Base-by-base conservation (phyloP, 2,113 vertebrate genomes). In the Empidonax alnorum region DNA sequence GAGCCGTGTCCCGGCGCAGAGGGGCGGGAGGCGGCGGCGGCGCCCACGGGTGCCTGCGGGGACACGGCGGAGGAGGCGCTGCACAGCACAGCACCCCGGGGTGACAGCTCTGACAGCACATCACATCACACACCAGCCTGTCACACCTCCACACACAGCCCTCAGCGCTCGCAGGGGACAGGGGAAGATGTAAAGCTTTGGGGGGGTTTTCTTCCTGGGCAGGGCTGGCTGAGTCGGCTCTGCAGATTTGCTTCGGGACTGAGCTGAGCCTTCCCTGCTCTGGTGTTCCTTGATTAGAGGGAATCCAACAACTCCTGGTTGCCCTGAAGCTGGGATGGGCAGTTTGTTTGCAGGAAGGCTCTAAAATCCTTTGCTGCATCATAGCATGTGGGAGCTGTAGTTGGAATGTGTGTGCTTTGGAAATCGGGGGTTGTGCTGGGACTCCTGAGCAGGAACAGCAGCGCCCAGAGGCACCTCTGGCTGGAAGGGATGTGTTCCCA, bases 391-490 rank as follows among this genome's bases (percentile, higher is more conserved):
- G 62, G 47, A 78, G 10, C 28, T 41, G 11, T 14, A 46, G 24
- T 10, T 52, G 73, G 27, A 18, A 15, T 0, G 14, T 27, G 31
- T 4, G 0, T 2, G 2, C 21, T 63, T 27, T 7, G 37, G 55
- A 39, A 46, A 27, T 18, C 3, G 0, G 20, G 18, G 20, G 14
- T 50, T 44, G 37, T 9, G 21, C 14, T 33, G n/a, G 23, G 15
- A 14, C 27, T 86, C 16, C 37, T 25, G 72, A 18, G 27, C 58
- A 50, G 25, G 44, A 5, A 11, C 3, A 3, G 42, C 21, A 1
- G 13, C 68, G 62, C 35, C 28, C 17, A 3, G 31, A 30, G 56
- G 11, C n/a, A 35, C 16, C 30, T 65, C 25, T 37, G 28, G 28
- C 61, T 25, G 37, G 25, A 44, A n/a, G 42, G 61, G 28, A 3